phyloP scores from a whole-genome alignment of 1,140 invertebrate genomes.

The Glomeris maerens region DNA sequence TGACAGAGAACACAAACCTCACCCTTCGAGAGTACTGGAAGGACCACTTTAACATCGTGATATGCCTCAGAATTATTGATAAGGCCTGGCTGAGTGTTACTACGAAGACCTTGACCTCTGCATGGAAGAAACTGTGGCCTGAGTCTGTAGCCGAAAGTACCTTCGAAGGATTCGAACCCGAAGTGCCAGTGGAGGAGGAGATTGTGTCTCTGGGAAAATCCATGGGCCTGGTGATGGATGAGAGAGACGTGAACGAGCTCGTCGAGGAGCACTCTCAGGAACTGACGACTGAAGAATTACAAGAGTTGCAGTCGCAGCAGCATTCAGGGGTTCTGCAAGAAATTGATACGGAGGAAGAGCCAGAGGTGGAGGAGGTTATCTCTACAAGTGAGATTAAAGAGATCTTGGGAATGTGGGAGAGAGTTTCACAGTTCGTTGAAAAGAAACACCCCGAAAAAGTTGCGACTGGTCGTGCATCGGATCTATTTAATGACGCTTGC shows the following conservation, averaged over 20 bases:
- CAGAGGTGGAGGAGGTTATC: background rate
- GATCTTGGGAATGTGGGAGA: no score
- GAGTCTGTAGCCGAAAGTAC: slow-evolving; percentile 17
- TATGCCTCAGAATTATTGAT: slow-evolving; percentile 19
- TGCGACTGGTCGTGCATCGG: no score
- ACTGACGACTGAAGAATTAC: slow-evolving; percentile 20
- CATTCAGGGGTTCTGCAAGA: background rate
- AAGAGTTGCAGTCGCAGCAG: slow-evolving; percentile 6
- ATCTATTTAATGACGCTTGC: no score
- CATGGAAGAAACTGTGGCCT: slow-evolving; percentile 24
- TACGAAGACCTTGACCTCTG: slow-evolving; percentile 19
- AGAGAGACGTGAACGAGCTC: slow-evolving; percentile 21
- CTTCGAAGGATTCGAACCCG: slow-evolving; percentile 17
- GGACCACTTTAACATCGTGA: slow-evolving; percentile 17
- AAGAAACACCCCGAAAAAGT: no score
- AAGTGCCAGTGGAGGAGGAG: slow-evolving; percentile 21
- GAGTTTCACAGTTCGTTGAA: no score
- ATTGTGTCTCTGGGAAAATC: slow-evolving; percentile 24
- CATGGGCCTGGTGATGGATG: slow-evolving; percentile 22
- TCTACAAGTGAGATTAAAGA: background rate
- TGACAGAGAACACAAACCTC: slow-evolving; percentile 12
- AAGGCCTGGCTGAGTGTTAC: slow-evolving; percentile 18
- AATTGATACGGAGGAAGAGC: background rate
- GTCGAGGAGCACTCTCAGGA: slow-evolving; percentile 22
- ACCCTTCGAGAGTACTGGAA: slow-evolving; percentile 19